phyloP scores from a whole-genome alignment of 1,140 invertebrate species.

The Chironomus tepperi region DNA sequence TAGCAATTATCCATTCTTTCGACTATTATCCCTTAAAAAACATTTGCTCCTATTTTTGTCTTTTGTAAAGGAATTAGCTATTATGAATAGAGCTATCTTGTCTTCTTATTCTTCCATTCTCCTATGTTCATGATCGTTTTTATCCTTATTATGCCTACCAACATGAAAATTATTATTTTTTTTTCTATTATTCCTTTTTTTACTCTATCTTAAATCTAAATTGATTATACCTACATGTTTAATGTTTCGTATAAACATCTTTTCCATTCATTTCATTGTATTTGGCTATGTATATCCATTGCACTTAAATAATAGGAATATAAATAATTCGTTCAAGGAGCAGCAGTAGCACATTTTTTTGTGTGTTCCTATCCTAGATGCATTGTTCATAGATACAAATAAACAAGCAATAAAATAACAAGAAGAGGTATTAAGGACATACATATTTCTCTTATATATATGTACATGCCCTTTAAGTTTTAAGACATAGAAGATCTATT shows the following conservation, averaged over 20 bases:
- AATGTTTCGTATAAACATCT: slow-evolving; percentile 24
- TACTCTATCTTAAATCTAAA: slow-evolving; percentile 4
- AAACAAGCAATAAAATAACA: too few species aligned
- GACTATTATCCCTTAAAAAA: neutral
- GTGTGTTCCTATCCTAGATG: neutral
- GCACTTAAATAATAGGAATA: too few species aligned
- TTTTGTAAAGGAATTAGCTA: neutral
- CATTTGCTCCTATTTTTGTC: neutral
- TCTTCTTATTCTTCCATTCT: too few species aligned
- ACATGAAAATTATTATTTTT: neutral
- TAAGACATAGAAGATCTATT: neutral
- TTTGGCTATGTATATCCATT: neutral
- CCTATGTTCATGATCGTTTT: neutral
- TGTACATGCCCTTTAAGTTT: neutral
- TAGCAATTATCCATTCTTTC: slow-evolving; percentile 10
- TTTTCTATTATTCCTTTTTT: neutral
- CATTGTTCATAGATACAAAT: too few species aligned
- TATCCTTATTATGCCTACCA: neutral
- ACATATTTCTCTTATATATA: neutral
- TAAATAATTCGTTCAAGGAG: too few species aligned
- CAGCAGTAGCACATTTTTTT: neutral
- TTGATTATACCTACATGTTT: slow-evolving; percentile 21
- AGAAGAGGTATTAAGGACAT: neutral
- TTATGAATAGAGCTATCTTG: slow-evolving; percentile 8
- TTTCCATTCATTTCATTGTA: neutral